Evolutionary conservation across 2,113 vertebrate genomes (phyloP).

Genomic region (Leucopternis melanops): DNA sequence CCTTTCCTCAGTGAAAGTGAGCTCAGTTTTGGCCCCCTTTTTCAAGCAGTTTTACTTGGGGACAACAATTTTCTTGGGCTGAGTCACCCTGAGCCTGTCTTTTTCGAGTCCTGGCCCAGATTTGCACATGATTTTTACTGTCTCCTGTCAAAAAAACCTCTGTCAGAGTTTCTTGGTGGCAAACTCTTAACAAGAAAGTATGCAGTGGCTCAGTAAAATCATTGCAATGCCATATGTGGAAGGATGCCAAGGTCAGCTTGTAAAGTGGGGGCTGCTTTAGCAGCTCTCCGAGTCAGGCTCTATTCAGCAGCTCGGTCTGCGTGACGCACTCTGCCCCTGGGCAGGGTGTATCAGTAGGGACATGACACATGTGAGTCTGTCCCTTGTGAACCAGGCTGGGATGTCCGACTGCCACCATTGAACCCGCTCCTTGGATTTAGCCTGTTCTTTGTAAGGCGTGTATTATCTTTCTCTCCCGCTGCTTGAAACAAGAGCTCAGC

Average conservation of each 20-base stretch:
- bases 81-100: background rate
- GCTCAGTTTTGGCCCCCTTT: background rate
- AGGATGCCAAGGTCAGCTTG: background rate
- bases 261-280: background rate
- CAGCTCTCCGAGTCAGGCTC: background rate
- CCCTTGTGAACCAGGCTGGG: background rate
- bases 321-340: background rate
- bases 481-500: background rate
- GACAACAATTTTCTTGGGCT: background rate
- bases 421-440: background rate
- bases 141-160: background rate
- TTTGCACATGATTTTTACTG: background rate
- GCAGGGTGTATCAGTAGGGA: background rate
- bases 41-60: background rate
- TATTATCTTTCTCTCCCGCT: background rate
- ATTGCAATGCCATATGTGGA: background rate
- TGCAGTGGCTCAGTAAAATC: background rate
- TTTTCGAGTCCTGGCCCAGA: background rate
- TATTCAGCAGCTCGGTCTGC: background rate
- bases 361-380: fast-evolving
- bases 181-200: background rate
- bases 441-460: background rate
- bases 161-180: background rate
- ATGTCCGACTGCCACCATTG: background rate
- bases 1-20: background rate